A percentile compares a stretch with the other conserved stretches of the same genome.
Evolutionary conservation across 2,797 vertebrate species (phyloP).

Genomic region (Pyrocephalus nanus): DNA sequence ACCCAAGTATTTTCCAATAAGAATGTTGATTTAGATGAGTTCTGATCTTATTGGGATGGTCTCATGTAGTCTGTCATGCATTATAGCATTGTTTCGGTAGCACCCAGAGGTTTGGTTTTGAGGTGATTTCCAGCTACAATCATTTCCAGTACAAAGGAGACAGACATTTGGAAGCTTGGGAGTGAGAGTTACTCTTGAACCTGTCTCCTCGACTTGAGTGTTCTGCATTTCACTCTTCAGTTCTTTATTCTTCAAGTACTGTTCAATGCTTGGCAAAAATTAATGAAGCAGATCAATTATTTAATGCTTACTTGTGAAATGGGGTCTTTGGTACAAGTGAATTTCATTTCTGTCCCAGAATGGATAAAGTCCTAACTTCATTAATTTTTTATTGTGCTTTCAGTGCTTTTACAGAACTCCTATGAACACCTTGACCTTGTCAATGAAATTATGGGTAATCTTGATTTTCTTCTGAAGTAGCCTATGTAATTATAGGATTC

Average conservation of each 20-base stretch:
- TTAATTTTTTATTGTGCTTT: neutral
- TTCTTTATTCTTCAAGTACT: neutral
- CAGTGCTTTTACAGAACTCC: neutral
- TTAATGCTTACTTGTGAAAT: neutral
- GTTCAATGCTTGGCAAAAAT: neutral
- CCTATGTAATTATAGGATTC: neutral
- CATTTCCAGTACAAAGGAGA: neutral
- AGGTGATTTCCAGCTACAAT: neutral
- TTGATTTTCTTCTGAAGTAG: neutral
- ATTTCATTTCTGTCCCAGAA: neutral
- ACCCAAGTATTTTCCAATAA: neutral
- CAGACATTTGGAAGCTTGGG: neutral
- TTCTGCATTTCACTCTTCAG: neutral
- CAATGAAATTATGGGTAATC: neutral
- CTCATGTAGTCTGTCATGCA: neutral
- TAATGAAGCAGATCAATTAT: neutral
- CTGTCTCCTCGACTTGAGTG: neutral
- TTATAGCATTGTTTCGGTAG: neutral
- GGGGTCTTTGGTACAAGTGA: neutral
- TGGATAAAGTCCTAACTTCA: neutral
- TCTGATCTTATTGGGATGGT: neutral
- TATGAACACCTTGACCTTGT: neutral
- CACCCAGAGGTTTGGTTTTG: neutral
- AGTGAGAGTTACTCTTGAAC: neutral
- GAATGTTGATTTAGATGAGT: neutral